Evolutionary conservation across 2,888 invertebrate genomes (phyloP), one percentile per base, ranked within the genome.

Genomic region (Melinaea marsaeus): DNA sequence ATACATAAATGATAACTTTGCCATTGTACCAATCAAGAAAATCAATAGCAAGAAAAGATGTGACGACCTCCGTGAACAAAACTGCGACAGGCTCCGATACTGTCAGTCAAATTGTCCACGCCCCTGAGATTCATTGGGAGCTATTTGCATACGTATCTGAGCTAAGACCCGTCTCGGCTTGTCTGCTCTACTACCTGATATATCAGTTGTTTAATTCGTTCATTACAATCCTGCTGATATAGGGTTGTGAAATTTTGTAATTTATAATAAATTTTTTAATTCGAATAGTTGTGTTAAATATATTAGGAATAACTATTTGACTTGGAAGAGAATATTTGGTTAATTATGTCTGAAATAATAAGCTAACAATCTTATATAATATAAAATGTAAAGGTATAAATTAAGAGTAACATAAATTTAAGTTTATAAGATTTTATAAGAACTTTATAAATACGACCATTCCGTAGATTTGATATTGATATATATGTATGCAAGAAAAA

Each of bases 141-240:
- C 79, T 84, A 88, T 90, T 90, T 90, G 90, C 90, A 89, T 89
- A 86, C 84, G 83, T 84, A 86, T 86, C 84, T 79, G 76, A 79
- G 75, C 76, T 72, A 78, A 81, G 79, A 78, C 79, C 82, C 82
- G 86, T 85, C 85, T 73, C 78, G 78, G 79, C 78, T 79, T 83
- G 83, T 73, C 79, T 77, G 79, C 79, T 79, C 76, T 72, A 77
- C 81, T 76, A 79, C 78, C 83, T 80, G 88, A 88, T 87, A 83
- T 85, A 88, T 89, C 86, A 86, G 81, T 81, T 83, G 79, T 80
- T 86, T 87, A 87, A 88, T 87, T 85, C 85, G 85, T 86, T 86
- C 86, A 86, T 87, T 86, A 85, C 82, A 79, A 81, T 81, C 81
- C 81, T 57, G 46, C 62, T 61, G 46, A 55, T 55, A 80, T 82